A percentile compares a stretch with the other conserved stretches of the same genome.
Conservation (phyloP, 2,888 invertebrate genomes). For the Amphipoea oculea region DNA sequence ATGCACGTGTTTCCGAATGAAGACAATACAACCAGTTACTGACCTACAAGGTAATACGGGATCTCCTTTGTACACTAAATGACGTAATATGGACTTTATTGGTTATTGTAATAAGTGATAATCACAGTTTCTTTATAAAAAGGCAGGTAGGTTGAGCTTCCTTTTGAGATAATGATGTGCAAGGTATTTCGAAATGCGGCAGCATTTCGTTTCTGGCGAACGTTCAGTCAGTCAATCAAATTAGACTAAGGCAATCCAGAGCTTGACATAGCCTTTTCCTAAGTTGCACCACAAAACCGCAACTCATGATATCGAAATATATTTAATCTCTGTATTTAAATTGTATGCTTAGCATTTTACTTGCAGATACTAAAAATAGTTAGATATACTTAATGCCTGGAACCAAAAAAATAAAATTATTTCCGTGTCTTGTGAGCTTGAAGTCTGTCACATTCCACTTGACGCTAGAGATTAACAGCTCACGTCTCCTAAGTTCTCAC, state of each 20-base stretch:
- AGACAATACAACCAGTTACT: constrained; percentile 16
- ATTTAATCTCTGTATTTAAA: too few relatives aligned
- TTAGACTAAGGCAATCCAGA: not conserved
- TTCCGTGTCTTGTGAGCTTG: too few relatives aligned
- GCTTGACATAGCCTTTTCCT: not conserved
- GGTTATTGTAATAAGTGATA: constrained; percentile 16
- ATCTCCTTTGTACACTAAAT: constrained; percentile 38
- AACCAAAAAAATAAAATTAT: too few relatives aligned
- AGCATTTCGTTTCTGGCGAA: not conserved
- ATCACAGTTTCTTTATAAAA: constrained; percentile 18
- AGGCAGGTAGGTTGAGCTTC: not conserved
- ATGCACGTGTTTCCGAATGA: constrained; percentile 44
- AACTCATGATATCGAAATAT: not conserved
- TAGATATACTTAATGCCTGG: too few relatives aligned
- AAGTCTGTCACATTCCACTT: too few relatives aligned
- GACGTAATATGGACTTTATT: constrained; percentile 32
- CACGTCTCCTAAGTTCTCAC: too few relatives aligned
- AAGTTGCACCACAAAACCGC: not conserved
- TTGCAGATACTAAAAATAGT: too few relatives aligned
- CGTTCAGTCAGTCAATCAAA: constrained; percentile 2
- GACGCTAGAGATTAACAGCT: too few relatives aligned
- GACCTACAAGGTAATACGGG: constrained; percentile 44
- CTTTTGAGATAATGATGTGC: not conserved
- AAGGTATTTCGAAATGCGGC: not conserved
- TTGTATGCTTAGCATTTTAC: too few relatives aligned